These are phyloP conservation scores for Lutraria rhynchaena DNA, from an alignment of 1,140 invertebrate species.

Conservation along the genomic window DNA sequence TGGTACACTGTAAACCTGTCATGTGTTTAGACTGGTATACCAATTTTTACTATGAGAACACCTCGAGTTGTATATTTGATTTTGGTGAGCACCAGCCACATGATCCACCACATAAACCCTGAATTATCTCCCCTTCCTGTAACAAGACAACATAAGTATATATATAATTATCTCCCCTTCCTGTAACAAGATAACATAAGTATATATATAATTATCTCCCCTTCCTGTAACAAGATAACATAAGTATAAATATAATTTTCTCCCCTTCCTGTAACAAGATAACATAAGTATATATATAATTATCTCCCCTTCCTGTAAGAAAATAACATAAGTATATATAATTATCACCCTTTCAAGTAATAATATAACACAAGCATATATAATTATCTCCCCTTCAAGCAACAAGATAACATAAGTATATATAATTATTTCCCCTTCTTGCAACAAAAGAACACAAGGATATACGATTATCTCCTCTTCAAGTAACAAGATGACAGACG, in stretches of 20 bases:
- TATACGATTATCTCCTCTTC: too few species aligned
- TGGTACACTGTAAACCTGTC: not conserved
- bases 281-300: constrained; percentile 5
- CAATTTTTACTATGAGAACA: constrained; percentile 34
- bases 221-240: constrained; percentile 83
- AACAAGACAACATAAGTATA: constrained; percentile 74
- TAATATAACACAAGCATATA: too few species aligned
- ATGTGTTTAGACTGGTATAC: not conserved
- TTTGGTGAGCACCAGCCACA: constrained; percentile 84
- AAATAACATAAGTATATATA: too few species aligned
- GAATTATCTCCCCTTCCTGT: constrained; percentile 86
- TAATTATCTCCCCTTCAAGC: too few species aligned
- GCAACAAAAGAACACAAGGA: too few species aligned
- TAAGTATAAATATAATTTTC: not conserved
- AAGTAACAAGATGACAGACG: too few species aligned
- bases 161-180: constrained; percentile 60
- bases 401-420: too few species aligned
- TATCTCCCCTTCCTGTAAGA: too few species aligned
- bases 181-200: constrained; percentile 82
- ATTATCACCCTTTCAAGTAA: too few species aligned
- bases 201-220: too few species aligned
- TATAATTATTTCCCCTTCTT: too few species aligned
- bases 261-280: constrained; percentile 83
- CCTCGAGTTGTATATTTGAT: constrained; percentile 82
- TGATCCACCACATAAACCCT: constrained; percentile 88